These are phyloP conservation scores for Cetoscarus ocellatus DNA, from an alignment of 2,797 vertebrate genomes.

Conservation along the genomic window DNA sequence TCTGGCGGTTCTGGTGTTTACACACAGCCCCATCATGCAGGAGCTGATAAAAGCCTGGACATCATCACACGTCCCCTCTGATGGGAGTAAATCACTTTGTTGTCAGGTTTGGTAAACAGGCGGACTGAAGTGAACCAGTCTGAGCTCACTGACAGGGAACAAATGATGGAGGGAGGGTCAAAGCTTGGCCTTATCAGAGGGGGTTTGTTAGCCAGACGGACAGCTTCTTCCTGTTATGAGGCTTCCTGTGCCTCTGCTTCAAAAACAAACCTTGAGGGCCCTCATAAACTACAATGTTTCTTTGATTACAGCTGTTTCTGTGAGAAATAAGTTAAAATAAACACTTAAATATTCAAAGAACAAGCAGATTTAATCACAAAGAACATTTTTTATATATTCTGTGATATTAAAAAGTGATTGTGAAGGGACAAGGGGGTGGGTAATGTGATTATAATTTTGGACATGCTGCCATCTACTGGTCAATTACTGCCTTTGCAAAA, in stretches of 20 bases:
- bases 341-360: background rate
- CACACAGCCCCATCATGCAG: constrained; percentile 37
- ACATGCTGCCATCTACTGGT: constrained; percentile 66
- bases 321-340: background rate
- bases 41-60: constrained; percentile 48
- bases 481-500: background rate
- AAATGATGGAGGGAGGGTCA: constrained; percentile 2
- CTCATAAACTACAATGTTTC: background rate
- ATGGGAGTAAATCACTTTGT: constrained; percentile 19
- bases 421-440: background rate
- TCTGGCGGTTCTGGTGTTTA: constrained; percentile 46
- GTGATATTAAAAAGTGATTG: background rate
- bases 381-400: too few species aligned
- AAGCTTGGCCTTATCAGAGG: constrained; percentile 26
- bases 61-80: background rate
- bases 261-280: background rate
- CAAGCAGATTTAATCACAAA: background rate
- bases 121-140: constrained; percentile 1
- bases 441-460: constrained; percentile 17
- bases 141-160: background rate
- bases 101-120: constrained; percentile 30
- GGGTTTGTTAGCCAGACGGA: constrained; percentile 22
- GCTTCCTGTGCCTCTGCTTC: constrained; percentile 30
- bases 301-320: too few species aligned
- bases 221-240: constrained; percentile 17